Evolutionary conservation across 2,797 vertebrate genomes (phyloP), one percentile per base, ranked within the genome.

Genomic region (Hirundo rustica): DNA sequence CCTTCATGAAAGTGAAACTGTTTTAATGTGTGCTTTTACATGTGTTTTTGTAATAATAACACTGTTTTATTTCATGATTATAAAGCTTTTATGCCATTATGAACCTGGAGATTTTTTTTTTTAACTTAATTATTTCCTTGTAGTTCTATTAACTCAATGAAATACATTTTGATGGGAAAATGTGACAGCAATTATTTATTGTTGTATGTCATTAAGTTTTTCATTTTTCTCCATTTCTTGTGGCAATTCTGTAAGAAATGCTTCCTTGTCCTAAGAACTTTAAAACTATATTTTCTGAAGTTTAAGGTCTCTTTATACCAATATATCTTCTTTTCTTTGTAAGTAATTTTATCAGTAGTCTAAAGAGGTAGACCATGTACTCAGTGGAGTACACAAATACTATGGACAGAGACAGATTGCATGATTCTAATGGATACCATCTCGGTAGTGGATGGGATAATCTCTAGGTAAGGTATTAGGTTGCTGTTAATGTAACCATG

Each of bases 401-500:
- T 81, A 40, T 1, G 10, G 62, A 73, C 58, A 86, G 58, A 85
- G 40, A 57, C 32, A 91, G 48, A 89, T 66, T 86, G 55, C 32
- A 6, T 53, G 30, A 78, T 79, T 85, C 77, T 86, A 70, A 90
- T 47, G 92, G 73, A 70, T 82, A 73, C 48, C 29, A n/a, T 62
- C 79, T 62, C 48, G 70, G 51, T 47, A 79, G 48, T 6, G 74
- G 67, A 62, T 61, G 23, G 60, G 80, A 93, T 86, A 90, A 90
- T 79, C 83, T 92, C 51, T 88, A 66, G 67, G 71, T 87, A 85
- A 86, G 32, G 67, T 94, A 85, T 94, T 87, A 93, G 48, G 76
- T 92, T 93, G 83, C 88, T 81, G 47, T 57, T 95, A 94, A 92
- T 85, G 88, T 84, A 92, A 82, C 83, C 64, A 85, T 87, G 77